phyloP scores from a whole-genome alignment of 92 coral and sea anemone species.

The Heliopora coerulea region DNA sequence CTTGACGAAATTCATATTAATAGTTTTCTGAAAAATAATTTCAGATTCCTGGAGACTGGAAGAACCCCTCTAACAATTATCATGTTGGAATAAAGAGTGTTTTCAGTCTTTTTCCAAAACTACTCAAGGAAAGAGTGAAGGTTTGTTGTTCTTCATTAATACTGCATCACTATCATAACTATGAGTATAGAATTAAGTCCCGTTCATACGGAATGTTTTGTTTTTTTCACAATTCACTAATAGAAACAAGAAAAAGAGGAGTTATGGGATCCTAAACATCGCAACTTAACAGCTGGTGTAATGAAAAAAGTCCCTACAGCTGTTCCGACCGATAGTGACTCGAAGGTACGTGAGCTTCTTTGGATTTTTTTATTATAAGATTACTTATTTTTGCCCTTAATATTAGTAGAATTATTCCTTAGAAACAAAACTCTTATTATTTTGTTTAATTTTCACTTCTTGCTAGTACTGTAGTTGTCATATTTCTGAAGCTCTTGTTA shows the following conservation, averaged over 20 bases:
- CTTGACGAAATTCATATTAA: too few relatives aligned
- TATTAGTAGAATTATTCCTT: too few relatives aligned
- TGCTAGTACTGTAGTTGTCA: too few relatives aligned
- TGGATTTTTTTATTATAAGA: too few relatives aligned
- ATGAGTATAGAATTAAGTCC: not conserved
- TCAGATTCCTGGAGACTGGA: conserved; percentile 90
- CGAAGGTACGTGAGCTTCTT: not conserved
- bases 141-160: conserved; percentile 42
- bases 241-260: conserved; percentile 86
- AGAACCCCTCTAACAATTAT: conserved; percentile 73
- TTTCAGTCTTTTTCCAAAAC: conserved; percentile 79
- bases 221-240: not conserved
- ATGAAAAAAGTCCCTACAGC: conserved; percentile 18
- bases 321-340: not conserved
- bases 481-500: too few relatives aligned
- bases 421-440: too few relatives aligned
- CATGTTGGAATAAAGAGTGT: conserved; percentile 78
- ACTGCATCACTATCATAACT: not conserved
- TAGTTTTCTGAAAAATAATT: too few relatives aligned
- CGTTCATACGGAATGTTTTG: not conserved
- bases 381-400: too few relatives aligned
- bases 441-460: too few relatives aligned
- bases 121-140: conserved; percentile 69
- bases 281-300: conserved; percentile 54
- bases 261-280: conserved; percentile 79